Percentiles rank a stretch among this genome's conserved stretches.
phyloP scores from a whole-genome alignment of 1,140 invertebrate genomes.

The Oreohelix idahoensis region DNA sequence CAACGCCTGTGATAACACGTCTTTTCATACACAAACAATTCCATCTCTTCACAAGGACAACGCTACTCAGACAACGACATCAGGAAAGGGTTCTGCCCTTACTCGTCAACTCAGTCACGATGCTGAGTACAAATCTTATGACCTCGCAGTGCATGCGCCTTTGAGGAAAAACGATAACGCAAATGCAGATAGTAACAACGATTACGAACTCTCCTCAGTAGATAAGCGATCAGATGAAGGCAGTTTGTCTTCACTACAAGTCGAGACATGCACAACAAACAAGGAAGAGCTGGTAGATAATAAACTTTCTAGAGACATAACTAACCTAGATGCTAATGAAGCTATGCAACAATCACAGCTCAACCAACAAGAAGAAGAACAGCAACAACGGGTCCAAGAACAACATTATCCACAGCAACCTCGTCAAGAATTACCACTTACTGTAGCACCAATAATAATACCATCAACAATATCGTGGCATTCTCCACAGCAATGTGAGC shows the following conservation, averaged over 20 bases:
- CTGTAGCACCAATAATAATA: not conserved
- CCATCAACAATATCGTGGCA: not conserved
- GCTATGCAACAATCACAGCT: not conserved
- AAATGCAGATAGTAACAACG: not conserved
- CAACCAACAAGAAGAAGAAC: not conserved
- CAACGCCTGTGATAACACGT: not conserved
- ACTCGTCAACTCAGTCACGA: not conserved
- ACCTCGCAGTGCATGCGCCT: not conserved
- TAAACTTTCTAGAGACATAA: not conserved
- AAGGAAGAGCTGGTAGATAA: not conserved
- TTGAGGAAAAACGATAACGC: not conserved
- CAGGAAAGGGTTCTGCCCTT: not conserved
- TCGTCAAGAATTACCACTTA: not conserved
- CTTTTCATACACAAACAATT: not conserved
- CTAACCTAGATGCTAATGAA: not conserved
- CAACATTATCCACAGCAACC: not conserved
- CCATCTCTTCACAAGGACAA: not conserved
- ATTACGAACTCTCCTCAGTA: not conserved
- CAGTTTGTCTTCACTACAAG: not conserved
- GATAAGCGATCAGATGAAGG: not conserved
- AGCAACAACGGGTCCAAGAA: not conserved
- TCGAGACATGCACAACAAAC: not conserved
- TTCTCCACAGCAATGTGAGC: not conserved
- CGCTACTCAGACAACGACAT: not conserved
- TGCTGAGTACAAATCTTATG: not conserved